Percentiles rank a stretch among this genome's conserved stretches.
phyloP scores from a whole-genome alignment of 2,888 invertebrate genomes.

The Cataglyphis cursor region DNA sequence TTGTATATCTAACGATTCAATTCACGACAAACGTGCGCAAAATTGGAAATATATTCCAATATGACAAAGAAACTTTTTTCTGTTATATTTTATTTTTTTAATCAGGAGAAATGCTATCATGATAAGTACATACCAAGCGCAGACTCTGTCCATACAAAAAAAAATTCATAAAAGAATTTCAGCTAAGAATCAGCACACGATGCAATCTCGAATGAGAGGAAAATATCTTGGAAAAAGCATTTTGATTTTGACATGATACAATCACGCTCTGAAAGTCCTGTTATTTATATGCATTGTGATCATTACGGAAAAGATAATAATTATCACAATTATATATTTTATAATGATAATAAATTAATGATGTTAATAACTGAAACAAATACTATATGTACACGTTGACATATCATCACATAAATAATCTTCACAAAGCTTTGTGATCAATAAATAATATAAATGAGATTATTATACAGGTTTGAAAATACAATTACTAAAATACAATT shows the following conservation, averaged over 20 bases:
- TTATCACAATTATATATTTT: conserved; percentile 8
- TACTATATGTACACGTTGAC: neutral
- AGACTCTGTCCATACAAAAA: conserved; percentile 27
- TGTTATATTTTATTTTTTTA: conserved; percentile 37
- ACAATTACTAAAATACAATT: neutral
- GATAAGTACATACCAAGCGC: conserved; percentile 46
- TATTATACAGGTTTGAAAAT: neutral
- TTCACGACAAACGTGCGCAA: conserved; percentile 59
- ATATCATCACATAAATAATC: neutral
- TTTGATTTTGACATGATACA: conserved; percentile 32
- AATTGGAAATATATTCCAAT: conserved; percentile 61
- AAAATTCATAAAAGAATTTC: conserved; percentile 42
- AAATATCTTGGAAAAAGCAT: neutral
- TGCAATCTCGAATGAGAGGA: conserved; percentile 19
- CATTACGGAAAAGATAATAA: neutral
- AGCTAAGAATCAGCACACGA: conserved; percentile 29
- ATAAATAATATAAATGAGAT: neutral
- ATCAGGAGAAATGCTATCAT: conserved; percentile 29
- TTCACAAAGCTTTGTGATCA: neutral
- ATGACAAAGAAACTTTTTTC: conserved; percentile 37
- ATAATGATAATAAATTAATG: neutral
- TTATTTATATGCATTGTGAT: conserved; percentile 2
- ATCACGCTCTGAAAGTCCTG: neutral
- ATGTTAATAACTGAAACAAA: neutral
- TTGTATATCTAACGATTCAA: conserved; percentile 58